These are phyloP conservation scores for Zelleria hepariella DNA, from an alignment of 2,888 invertebrate genomes.

Conservation along the genomic window DNA sequence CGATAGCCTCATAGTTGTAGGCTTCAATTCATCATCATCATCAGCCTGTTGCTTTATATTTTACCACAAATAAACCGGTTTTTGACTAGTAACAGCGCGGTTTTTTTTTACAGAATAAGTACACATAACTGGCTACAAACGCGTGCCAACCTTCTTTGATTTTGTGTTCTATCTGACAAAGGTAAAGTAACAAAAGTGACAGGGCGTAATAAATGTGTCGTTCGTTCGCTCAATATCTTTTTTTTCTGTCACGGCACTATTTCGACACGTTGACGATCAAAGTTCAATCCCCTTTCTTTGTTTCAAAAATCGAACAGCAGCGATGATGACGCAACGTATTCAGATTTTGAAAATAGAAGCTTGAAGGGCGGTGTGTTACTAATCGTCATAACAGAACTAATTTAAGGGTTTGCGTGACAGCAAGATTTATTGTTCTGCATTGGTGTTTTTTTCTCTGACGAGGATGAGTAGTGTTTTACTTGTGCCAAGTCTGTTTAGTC, in stretches of 20 bases:
- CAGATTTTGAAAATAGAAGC: conserved; percentile 22
- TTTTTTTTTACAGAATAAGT: too few relatives aligned
- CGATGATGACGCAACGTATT: conserved; percentile 24
- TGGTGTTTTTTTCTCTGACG: not conserved
- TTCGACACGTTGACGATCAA: conserved; percentile 32
- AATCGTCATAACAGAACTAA: conserved; percentile 36
- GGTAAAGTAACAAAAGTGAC: conserved; percentile 49
- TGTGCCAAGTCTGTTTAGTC: not conserved
- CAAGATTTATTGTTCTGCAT: conserved; percentile 21
- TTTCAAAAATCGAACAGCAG: conserved; percentile 34
- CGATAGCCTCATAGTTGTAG: too few relatives aligned
- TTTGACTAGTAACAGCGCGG: too few relatives aligned
- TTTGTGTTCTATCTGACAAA: conserved; percentile 40
- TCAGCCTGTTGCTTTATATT: too few relatives aligned
- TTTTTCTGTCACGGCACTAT: conserved; percentile 38
- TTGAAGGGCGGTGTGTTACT: conserved; percentile 28
- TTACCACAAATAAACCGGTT: too few relatives aligned
- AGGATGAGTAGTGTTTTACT: not conserved
- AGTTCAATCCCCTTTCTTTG: conserved; percentile 70
- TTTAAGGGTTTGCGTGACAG: conserved; percentile 26
- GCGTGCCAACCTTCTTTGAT: conserved; percentile 30
- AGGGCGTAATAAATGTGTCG: conserved; percentile 63
- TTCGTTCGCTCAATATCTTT: conserved; percentile 37
- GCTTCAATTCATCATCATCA: too few relatives aligned
- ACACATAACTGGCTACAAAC: too few relatives aligned